Base-by-base conservation (phyloP, 2,888 invertebrate genomes). In the Panorpa germanica region DNA sequence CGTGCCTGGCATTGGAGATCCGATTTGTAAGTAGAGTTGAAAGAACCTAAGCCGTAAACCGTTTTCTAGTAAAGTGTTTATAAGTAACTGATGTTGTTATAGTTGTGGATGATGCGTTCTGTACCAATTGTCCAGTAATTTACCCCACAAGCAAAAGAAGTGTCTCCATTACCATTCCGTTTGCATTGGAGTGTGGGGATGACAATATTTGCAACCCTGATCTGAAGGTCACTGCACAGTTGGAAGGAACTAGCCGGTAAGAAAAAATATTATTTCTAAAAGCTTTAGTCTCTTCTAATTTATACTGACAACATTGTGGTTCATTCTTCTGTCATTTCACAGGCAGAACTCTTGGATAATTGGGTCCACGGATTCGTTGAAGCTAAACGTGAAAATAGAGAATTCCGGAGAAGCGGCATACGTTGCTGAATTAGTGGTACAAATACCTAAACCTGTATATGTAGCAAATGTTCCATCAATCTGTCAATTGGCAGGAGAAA, bases 351-450 rank as follows among this genome's bases (percentile, higher is more conserved):
- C 30, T 28, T 47, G 49, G 34, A 38, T 52, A 4, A 37, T 54
- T 3, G 55, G 56, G 4, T 51, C 52, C 2, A 38, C 36, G 3
- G 39, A 47, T 6, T 40, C 42, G 7, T 30, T 54, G 10, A 38
- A 40, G 22, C 31, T 57, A 25, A 34, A 40, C 12, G 40, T 47
- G n/a, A 40, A 30, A 3, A 37, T 42, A 2, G 14, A 16, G 3
- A 45, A 45, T 26, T 25, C 18, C 6, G 41, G 39, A 2, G 43
- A 44, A 17, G 32, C 38, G 3, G 42, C 44, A 9, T 44, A 43
- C 29, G 32, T 38, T 13, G 33, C 43, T 5, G 28, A 38, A 14
- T 29, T 35, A n/a, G 33, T 22, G 11, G 22, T 43, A 5, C 19
- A 25, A 18, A 25, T 44, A n/a, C 41, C 41, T 5, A 14, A 28